Evolutionary conservation across 2,888 invertebrate species (phyloP), one percentile per base, ranked within the genome.

Genomic region (Carcina quercana): DNA sequence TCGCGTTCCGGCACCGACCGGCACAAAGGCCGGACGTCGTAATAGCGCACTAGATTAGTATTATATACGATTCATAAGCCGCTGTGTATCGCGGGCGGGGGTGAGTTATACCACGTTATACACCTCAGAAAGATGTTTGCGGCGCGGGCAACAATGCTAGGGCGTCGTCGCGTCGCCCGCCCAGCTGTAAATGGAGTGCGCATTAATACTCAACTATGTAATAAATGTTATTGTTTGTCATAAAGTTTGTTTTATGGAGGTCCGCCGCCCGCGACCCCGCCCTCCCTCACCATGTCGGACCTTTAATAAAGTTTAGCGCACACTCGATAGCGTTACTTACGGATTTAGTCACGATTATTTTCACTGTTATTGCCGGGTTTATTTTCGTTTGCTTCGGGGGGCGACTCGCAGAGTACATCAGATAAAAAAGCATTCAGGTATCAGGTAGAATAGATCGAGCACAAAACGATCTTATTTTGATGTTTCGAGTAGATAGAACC

Each of bases 201-300:
- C 71, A 74, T 76, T 78, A 78, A 80, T 79, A 73, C 68, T 62
- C 66, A 61, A 75, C 74, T 74, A 73, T 69, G 73, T 69, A 71
- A 78, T 80, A 76, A 78, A 79, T 79, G 78, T 78, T 80, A 79
- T 80, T 79, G 78, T 79, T 75, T 72, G 74, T 68, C 74, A 74
- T 79, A 79, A 79, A 82, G 55, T 71, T 75, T 67, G 69, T 73
- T 78, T 78, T 78, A 78, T 79, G 65, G 68, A 70, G 76, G 75
- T 70, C 68, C 59, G 46, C 59, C 59, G 31, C 31, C 25, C 26
- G 53, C 59, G 59, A 26, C 31, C 25, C 26, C 53, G 56, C 58
- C 59, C 60, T 56, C 59, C 60, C 56, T 56, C 54, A 59, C 54
- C 60, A 44, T 57, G 50, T 55, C 57, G 62, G 65, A 65, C 67